phyloP scores from a whole-genome alignment of 2,113 vertebrate species.

The Pardalotus punctatus region DNA sequence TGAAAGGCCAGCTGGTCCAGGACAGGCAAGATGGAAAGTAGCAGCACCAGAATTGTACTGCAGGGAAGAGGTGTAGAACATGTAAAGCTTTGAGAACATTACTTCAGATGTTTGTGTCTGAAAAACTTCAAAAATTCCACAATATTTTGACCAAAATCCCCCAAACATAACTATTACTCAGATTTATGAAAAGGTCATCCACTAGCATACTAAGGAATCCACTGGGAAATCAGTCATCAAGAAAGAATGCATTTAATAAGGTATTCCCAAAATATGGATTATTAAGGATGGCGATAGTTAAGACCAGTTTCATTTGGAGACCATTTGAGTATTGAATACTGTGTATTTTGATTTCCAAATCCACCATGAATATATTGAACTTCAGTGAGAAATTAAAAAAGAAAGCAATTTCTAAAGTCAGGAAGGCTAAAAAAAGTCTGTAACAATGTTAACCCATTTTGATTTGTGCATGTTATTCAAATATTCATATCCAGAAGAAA shows the following conservation, averaged over 20 bases:
- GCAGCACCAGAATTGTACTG: neutral
- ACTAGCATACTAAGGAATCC: neutral
- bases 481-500: neutral
- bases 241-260: neutral
- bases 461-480: neutral
- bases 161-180: neutral
- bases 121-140: neutral
- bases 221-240: neutral
- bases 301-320: neutral
- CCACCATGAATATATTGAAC: neutral
- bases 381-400: neutral
- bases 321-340: neutral
- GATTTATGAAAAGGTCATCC: neutral
- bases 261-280: neutral
- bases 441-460: neutral
- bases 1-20: neutral
- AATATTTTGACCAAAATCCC: neutral
- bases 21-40: neutral
- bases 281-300: neutral
- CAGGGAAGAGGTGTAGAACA: neutral
- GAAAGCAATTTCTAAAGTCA: neutral
- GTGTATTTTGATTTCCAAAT: neutral
- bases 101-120: neutral
- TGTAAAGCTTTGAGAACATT: neutral
- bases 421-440: accelerated